Base-by-base conservation (phyloP, 2,888 invertebrate species). In the Perizoma flavofasciatum region DNA sequence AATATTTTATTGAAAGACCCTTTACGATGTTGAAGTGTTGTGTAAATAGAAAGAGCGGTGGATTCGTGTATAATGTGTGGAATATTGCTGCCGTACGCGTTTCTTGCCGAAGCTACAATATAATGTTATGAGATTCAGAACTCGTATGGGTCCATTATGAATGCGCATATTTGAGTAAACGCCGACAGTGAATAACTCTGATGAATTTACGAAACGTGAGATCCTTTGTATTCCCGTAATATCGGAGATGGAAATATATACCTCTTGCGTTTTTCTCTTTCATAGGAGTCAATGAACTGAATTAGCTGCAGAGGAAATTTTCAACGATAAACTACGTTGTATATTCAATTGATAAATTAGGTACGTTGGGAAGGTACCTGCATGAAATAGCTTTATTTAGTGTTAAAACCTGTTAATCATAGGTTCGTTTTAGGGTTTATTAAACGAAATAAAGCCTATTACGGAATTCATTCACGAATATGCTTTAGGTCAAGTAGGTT, bases 1-100 rank as follows among this genome's bases (percentile, higher is more conserved):
- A 83, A 90, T 88, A 89, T 88, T 89, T 88, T 91, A 91, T 91
- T 89, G 90, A 89, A 87, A 88, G 91, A 84, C 89, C 92, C 89
- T 90, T 90, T 87, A 81, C 81, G 81, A 72, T 72, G 55, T 74
- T 85, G 72, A 86, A 92, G 92, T 92, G 92, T 89, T 89, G 87
- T 88, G 92, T 92, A 87, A 92, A 92, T 89, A 91, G 83, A 81
- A 64, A 78, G 81, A 80, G 79, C 77, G 80, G 73, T 74, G 79
- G 78, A 81, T 81, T 78, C 79, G 77, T 71, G 77, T 75, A 81
- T 88, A 86, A 88, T 88, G 85, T 86, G 85, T 82, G 82, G 82
- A 81, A 85, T 85, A 88, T 86, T 85, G 83, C 83, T 55, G 55
- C 48, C 44, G 39, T 45, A 6, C 43, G 35, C 58, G 69, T 58